phyloP scores from a whole-genome alignment of 1,140 invertebrate genomes.

The Zaprionus ghesquierei region DNA sequence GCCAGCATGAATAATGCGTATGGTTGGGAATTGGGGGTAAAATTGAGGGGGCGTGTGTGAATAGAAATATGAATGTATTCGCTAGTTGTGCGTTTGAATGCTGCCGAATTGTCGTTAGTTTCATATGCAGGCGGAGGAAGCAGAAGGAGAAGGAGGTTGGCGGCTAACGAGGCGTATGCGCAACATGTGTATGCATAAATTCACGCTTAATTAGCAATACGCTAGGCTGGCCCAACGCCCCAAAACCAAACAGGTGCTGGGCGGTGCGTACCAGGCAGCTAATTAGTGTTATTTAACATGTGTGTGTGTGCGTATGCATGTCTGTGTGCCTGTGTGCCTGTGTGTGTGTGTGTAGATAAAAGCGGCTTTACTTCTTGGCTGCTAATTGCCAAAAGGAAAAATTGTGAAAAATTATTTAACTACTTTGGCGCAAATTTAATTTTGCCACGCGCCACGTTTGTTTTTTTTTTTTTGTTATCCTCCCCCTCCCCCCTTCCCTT shows the following conservation, averaged over 20 bases:
- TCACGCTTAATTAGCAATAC: conserved; percentile 71
- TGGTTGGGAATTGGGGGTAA: too few species aligned
- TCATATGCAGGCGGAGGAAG: not conserved
- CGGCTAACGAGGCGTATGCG: conserved; percentile 69
- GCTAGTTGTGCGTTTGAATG: conserved; percentile 40
- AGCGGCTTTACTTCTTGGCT: conserved; percentile 9
- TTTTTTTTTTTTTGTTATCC: too few species aligned
- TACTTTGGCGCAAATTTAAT: conserved; percentile 55
- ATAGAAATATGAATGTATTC: conserved; percentile 12
- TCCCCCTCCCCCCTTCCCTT: not conserved
- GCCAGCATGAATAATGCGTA: conserved; percentile 63
- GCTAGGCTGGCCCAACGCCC: conserved; percentile 1
- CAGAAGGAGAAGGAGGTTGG: not conserved
- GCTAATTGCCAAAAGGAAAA: conserved; percentile 17
- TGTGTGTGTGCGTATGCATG: not conserved
- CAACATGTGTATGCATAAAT: conserved; percentile 78
- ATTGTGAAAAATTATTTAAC: conserved; percentile 14
- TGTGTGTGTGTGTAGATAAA: not conserved
- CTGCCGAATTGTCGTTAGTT: conserved; percentile 5
- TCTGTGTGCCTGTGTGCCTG: not conserved
- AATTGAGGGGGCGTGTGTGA: not conserved
- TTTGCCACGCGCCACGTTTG: conserved; percentile 38
- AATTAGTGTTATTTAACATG: conserved; percentile 65
- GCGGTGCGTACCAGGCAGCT: conserved; percentile 1
- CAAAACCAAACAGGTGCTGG: not conserved